These are phyloP conservation scores for Tenebrio molitor DNA, from an alignment of 1,140 invertebrate genomes.

Conservation along the genomic window DNA sequence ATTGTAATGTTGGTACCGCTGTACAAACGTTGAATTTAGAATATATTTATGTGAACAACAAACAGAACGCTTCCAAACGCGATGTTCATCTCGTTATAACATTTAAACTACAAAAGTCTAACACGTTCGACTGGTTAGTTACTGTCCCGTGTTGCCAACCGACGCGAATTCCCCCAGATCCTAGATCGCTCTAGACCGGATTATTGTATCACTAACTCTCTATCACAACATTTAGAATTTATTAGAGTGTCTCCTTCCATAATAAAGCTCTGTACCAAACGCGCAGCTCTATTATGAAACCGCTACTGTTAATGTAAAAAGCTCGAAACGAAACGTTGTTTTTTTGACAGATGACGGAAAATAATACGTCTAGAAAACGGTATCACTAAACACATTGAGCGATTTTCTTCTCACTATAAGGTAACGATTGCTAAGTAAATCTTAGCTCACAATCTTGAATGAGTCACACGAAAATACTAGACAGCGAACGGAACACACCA, in stretches of 20 bases:
- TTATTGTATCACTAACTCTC: conserved; percentile 52
- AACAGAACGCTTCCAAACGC: conserved; percentile 6
- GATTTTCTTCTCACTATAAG: conserved; percentile 57
- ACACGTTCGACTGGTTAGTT: conserved; percentile 15
- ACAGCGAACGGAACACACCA: conserved; percentile 35
- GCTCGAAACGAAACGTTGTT: too few relatives aligned
- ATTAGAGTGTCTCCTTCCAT: conserved; percentile 19
- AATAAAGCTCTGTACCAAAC: conserved; percentile 37
- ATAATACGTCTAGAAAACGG: conserved; percentile 31
- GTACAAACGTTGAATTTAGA: conserved; percentile 46
- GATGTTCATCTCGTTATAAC: conserved; percentile 53
- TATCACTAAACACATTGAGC: conserved; percentile 59
- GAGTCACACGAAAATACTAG: background rate
- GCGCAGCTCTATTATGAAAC: conserved; percentile 9
- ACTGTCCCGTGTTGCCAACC: too few relatives aligned
- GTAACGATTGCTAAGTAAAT: conserved; percentile 52
- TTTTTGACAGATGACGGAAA: conserved; percentile 10
- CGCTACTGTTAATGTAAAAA: too few relatives aligned
- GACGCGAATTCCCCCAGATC: too few relatives aligned
- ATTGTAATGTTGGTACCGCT: conserved; percentile 49
- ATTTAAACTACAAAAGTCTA: conserved; percentile 48
- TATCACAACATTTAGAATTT: conserved; percentile 62
- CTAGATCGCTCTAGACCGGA: too few relatives aligned
- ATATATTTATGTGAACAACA: conserved; percentile 20
- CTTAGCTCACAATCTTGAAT: conserved; percentile 52